Percentiles rank a stretch among this genome's conserved stretches.
Evolutionary conservation across 2,888 invertebrate genomes (phyloP).

Genomic region (Pyralis farinalis): DNA sequence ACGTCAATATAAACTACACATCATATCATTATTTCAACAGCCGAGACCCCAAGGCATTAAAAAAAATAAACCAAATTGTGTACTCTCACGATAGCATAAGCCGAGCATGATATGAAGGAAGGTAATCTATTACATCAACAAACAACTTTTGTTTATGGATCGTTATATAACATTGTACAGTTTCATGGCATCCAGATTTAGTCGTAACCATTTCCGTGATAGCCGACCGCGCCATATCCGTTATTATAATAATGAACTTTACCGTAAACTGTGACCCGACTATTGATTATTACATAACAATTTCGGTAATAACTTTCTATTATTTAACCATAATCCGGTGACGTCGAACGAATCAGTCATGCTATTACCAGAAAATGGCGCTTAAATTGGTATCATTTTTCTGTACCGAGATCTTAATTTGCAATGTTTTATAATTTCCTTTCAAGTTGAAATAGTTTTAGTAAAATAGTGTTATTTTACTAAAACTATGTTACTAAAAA

Average conservation of each 20-base stretch:
- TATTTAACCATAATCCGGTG: slow-evolving; percentile 22
- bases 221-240: slow-evolving; percentile 32
- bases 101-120: too few species aligned
- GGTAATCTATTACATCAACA: slow-evolving; percentile 1
- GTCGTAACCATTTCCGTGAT: slow-evolving; percentile 32
- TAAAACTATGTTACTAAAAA: too few species aligned
- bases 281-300: slow-evolving; percentile 38
- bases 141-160: not conserved
- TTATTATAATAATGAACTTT: slow-evolving; percentile 44
- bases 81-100: not conserved
- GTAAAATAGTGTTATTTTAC: too few species aligned
- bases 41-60: not conserved
- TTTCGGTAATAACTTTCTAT: slow-evolving; percentile 43
- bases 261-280: slow-evolving; percentile 43
- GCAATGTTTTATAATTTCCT: too few species aligned
- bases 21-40: not conserved
- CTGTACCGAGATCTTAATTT: too few species aligned
- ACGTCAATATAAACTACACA: too few species aligned
- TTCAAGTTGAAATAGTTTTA: too few species aligned
- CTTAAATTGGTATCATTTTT: too few species aligned
- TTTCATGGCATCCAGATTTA: slow-evolving; percentile 14
- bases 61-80: not conserved
- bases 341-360: slow-evolving; percentile 25
- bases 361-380: slow-evolving; percentile 5
- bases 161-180: slow-evolving; percentile 2